These are phyloP conservation scores for Muraenolepis orangiensis DNA, from an alignment of 2,797 vertebrate genomes.

Conservation along the genomic window DNA sequence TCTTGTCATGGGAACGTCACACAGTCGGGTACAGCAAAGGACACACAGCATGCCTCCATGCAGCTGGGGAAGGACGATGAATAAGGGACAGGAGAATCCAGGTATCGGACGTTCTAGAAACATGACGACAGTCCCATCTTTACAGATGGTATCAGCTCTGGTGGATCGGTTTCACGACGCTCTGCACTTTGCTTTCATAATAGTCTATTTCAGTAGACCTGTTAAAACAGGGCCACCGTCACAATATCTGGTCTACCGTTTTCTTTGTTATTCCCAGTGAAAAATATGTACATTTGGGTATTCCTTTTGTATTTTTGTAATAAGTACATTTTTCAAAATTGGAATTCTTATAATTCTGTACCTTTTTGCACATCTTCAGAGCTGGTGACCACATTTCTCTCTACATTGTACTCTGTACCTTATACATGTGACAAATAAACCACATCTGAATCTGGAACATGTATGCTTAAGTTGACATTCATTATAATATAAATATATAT, in stretches of 20 bases:
- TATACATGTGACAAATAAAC: too few relatives aligned
- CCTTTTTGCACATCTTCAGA: too few relatives aligned
- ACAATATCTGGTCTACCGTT: background rate
- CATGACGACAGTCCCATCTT: background rate
- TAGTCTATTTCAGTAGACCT: background rate
- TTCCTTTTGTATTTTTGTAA: too few relatives aligned
- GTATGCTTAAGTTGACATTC: too few relatives aligned
- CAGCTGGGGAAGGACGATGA: background rate
- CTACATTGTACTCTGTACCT: too few relatives aligned
- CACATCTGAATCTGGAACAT: too few relatives aligned
- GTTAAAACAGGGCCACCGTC: background rate
- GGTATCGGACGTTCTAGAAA: background rate
- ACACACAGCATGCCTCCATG: background rate
- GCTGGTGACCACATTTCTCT: too few relatives aligned
- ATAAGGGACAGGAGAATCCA: background rate
- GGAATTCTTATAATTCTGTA: too few relatives aligned
- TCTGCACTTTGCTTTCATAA: background rate
- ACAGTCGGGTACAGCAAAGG: constrained; percentile 3
- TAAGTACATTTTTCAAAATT: too few relatives aligned
- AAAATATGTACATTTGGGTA: too few relatives aligned
- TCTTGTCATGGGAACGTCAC: constrained; percentile 4
- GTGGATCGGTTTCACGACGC: background rate
- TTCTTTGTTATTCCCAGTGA: background rate
- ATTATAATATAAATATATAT: too few relatives aligned
- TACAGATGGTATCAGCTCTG: background rate